phyloP scores from a whole-genome alignment of 1,140 invertebrate genomes.

The Papilio xuthus region DNA sequence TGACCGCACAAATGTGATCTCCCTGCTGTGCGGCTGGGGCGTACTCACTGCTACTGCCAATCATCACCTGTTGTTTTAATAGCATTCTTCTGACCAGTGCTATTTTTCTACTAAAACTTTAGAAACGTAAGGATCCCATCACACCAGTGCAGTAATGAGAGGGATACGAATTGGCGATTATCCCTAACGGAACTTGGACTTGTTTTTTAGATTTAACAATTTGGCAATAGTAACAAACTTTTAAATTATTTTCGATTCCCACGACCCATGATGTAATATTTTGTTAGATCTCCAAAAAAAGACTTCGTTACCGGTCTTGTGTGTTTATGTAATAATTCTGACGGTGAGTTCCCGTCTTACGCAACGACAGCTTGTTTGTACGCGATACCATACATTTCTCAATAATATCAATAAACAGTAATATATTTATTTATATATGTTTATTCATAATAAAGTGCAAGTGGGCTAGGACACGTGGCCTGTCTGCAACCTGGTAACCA shows the following conservation, averaged over 20 bases:
- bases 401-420: not conserved
- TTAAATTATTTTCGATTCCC: not conserved
- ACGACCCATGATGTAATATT: not conserved
- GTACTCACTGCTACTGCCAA: not conserved
- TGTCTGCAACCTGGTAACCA: not conserved
- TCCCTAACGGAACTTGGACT: too few species aligned
- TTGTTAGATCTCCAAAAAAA: not conserved
- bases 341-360: not conserved
- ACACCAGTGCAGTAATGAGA: too few species aligned
- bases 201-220: not conserved
- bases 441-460: not conserved
- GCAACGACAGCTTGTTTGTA: not conserved
- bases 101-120: too few species aligned
- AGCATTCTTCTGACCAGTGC: not conserved
- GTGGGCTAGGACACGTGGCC: not conserved
- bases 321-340: slow-evolving; percentile 6
- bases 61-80: not conserved
- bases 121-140: too few species aligned
- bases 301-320: not conserved
- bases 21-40: not conserved
- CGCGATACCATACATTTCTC: not conserved
- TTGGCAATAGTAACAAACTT: not conserved
- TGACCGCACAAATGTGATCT: not conserved
- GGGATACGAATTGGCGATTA: too few species aligned
- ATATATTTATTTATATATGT: not conserved